Evolutionary conservation across 2,797 vertebrate genomes (phyloP).

Genomic region (Emydoidea blandingii): DNA sequence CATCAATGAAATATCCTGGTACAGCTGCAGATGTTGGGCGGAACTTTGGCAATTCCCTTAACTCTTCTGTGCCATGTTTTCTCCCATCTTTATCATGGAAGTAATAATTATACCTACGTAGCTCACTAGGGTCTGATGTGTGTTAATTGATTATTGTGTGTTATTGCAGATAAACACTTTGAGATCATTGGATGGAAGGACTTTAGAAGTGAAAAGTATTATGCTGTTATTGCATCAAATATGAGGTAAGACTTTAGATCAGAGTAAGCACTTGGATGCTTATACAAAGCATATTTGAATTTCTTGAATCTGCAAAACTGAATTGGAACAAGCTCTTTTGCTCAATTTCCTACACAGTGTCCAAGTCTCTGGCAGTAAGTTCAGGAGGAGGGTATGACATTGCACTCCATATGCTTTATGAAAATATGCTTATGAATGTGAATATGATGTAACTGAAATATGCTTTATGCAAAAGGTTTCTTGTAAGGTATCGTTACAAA

Average conservation of each 20-base stretch:
- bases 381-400: no score
- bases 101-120: background rate
- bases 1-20: background rate
- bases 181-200: background rate
- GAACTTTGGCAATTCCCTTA: background rate
- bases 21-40: background rate
- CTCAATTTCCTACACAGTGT: background rate
- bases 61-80: background rate
- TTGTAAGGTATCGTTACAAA: no score
- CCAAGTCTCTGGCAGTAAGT: no score
- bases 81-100: constrained; percentile 1
- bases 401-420: no score
- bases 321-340: background rate
- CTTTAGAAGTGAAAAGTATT: background rate
- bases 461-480: no score
- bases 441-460: no score
- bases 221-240: background rate
- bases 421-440: no score
- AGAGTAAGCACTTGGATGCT: background rate
- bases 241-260: background rate
- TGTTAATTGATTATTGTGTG: background rate
- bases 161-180: background rate
- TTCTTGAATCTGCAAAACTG: background rate
- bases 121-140: background rate
- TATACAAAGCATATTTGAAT: background rate